Base-by-base conservation (phyloP, 2,888 invertebrate species). In the Acanthococcus lagerstroemiae region DNA sequence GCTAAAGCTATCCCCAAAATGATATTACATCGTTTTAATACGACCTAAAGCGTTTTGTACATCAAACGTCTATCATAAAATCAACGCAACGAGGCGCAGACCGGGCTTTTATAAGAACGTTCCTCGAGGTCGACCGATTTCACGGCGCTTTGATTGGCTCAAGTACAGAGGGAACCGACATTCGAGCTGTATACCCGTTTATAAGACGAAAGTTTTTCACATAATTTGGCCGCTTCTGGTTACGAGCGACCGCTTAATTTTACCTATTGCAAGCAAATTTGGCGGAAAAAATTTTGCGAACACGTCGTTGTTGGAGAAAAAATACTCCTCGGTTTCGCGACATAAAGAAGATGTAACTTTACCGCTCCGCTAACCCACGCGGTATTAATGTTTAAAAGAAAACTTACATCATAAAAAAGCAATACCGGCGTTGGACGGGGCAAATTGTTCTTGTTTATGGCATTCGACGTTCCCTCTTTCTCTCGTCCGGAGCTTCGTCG, bases 401-500 rank as follows among this genome's bases (percentile, higher is more conserved):
- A 58, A 58, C 58, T 58, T 58, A 46, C 58, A 25, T 58, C 58
- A 25, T 58, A 58, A 58, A 58, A 58, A 58, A 58, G 58, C 19
- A 58, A 55, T 55, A 55, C 55, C 30, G 55, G 55, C 55, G 37
- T 30, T 37, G 22, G 37, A 55, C 21, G 26, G 26, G 15, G 30
- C 21, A 55, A 55, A 55, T 55, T 27, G 30, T 30, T 55, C 55
- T 55, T 55, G 55, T 55, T 55, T 55, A 55, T 55, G 12, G 12
- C 37, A n/a, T 37, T 37, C 37, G 3, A n/a, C n/a, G 12, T 37
- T 37, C 37, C 37, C 37, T 37, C 12, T 37, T 37, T 37, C 37
- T 37, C 37, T 37, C 12, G 37, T 37, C n/a, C 12, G 12, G 12
- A 37, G 12, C 37, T 37, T n/a, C n/a, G 3, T n/a, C 3, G 37